A percentile compares a stretch with the other conserved stretches of the same genome.
These are phyloP conservation scores for Dascyllus trimaculatus DNA, from an alignment of 2,113 vertebrate genomes.

Conservation along the genomic window DNA sequence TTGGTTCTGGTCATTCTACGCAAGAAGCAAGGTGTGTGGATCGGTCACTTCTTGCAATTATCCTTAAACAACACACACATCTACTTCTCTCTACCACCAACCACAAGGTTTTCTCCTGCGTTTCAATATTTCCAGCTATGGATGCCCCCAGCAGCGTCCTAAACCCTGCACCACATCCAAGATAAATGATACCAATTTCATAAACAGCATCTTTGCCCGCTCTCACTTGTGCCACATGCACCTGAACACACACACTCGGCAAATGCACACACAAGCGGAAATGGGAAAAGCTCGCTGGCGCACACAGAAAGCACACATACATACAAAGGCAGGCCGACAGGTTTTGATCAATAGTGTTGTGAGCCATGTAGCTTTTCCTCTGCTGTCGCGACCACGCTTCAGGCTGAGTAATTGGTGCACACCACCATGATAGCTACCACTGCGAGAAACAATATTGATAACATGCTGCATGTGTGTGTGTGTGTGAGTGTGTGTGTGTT, in stretches of 20 bases:
- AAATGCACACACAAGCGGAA: conserved; percentile 8
- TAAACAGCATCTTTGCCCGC: conserved; percentile 59
- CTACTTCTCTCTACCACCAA: neutral
- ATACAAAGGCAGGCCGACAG: conserved; percentile 25
- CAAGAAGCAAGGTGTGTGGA: neutral
- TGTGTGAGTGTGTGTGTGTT: conserved; percentile 26
- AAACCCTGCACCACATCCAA: conserved; percentile 26
- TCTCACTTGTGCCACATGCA: conserved; percentile 37
- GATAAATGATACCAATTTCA: conserved; percentile 76
- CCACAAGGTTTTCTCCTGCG: conserved; percentile 13
- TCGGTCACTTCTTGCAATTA: too few species aligned
- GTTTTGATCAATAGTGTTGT: conserved; percentile 75
- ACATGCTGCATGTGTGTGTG: conserved; percentile 37
- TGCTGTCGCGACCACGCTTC: conserved; percentile 54
- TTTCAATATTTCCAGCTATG: conserved; percentile 45
- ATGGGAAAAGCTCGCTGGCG: conserved; percentile 24
- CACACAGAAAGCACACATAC: conserved; percentile 19
- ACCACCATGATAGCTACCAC: conserved; percentile 59
- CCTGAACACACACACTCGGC: conserved; percentile 24
- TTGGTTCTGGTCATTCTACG: neutral
- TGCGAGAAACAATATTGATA: conserved; percentile 74
- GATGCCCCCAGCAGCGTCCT: conserved; percentile 14
- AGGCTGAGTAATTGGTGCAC: conserved; percentile 74
- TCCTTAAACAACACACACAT: neutral
- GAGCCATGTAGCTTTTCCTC: conserved; percentile 53